A percentile compares a stretch with the other conserved stretches of the same genome.
Evolutionary conservation across 2,888 invertebrate species (phyloP).

Genomic region (Cistogaster globosa): DNA sequence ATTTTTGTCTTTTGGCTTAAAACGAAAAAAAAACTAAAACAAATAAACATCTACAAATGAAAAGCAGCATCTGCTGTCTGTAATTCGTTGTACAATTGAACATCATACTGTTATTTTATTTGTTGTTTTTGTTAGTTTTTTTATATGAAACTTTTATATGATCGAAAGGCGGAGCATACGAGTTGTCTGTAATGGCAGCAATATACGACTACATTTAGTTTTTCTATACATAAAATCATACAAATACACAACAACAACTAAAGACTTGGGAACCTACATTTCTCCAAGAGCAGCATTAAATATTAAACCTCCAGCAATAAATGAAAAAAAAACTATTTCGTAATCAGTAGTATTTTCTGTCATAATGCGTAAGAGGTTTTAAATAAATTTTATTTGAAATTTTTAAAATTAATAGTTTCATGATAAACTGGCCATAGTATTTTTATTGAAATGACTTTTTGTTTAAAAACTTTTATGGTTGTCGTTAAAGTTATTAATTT

Average conservation of each 20-base stretch:
- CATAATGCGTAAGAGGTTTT: slow-evolving; percentile 10
- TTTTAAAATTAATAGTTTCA: not conserved
- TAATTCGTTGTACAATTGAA: slow-evolving; percentile 41
- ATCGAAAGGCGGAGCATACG: slow-evolving; percentile 65
- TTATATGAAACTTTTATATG: slow-evolving; percentile 11
- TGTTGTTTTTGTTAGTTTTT: slow-evolving; percentile 39
- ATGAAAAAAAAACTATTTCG: no score
- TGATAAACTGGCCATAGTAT: no score
- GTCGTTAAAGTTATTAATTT: not conserved
- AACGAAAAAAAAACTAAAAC: not conserved
- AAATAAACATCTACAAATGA: slow-evolving; percentile 27
- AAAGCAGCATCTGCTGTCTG: slow-evolving; percentile 48
- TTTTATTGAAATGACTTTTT: no score
- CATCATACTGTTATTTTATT: slow-evolving; percentile 52
- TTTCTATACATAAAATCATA: not conserved
- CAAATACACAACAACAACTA: not conserved
- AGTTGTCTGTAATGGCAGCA: slow-evolving; percentile 46
- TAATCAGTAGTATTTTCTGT: not conserved
- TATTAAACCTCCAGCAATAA: not conserved
- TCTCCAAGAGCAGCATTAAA: not conserved
- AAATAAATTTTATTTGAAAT: not conserved
- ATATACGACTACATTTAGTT: not conserved
- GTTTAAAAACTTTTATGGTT: no score
- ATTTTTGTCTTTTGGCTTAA: not conserved
- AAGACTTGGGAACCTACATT: slow-evolving; percentile 28